Conservation (phyloP, 2,113 vertebrate genomes). For the Myrmecobius fasciatus region DNA sequence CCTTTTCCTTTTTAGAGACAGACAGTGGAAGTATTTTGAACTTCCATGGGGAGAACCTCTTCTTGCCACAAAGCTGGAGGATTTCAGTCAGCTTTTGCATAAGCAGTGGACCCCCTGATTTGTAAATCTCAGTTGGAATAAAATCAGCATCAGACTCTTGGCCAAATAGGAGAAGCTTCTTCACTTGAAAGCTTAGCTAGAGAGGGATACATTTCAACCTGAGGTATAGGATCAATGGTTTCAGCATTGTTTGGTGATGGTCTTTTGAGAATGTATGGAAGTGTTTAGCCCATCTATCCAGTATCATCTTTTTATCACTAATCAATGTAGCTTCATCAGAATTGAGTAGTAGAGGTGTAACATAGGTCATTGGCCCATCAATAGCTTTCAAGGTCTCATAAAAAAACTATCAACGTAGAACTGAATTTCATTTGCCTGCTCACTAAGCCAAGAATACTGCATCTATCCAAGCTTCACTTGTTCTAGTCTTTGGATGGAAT, state of each 20-base stretch:
- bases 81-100: not conserved
- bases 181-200: not conserved
- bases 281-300: not conserved
- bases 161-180: not conserved
- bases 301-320: not conserved
- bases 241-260: not conserved
- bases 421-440: not conserved
- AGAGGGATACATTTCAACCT: not conserved
- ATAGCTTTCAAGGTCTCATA: not conserved
- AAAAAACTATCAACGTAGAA: not conserved
- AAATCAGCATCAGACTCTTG: not conserved
- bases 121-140: not conserved
- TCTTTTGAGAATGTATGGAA: not conserved
- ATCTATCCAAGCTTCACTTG: not conserved
- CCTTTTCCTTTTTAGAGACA: not conserved
- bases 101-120: not conserved
- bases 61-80: not conserved
- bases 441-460: not conserved
- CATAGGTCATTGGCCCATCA: not conserved
- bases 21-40: not conserved
- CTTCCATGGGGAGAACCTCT: not conserved
- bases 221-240: not conserved
- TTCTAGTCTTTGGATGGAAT: not conserved
- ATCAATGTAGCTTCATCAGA: not conserved
- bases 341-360: not conserved